phyloP scores from a whole-genome alignment of 2,888 invertebrate genomes.

The Aporophyla nigra region DNA sequence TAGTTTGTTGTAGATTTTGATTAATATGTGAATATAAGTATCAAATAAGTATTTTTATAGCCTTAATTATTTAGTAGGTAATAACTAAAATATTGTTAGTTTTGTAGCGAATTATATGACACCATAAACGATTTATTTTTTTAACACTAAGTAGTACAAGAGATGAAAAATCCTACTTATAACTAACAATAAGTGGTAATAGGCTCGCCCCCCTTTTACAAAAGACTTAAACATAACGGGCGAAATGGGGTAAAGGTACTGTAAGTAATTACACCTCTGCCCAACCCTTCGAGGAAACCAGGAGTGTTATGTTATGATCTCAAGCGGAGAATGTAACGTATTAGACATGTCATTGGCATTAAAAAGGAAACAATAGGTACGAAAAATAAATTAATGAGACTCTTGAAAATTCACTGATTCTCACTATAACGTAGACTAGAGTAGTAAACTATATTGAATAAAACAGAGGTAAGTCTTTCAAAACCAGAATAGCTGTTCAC shows the following conservation, averaged over 20 bases:
- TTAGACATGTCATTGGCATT: not conserved
- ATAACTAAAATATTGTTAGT: not conserved
- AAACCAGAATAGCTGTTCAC: no score
- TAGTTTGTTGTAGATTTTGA: not conserved
- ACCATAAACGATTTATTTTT: not conserved
- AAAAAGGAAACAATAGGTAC: not conserved
- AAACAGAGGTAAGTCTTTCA: no score
- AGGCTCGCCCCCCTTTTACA: not conserved
- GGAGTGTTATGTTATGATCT: not conserved
- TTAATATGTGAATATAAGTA: not conserved
- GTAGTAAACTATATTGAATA: not conserved
- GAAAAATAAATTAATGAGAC: not conserved
- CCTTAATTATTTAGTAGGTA: not conserved
- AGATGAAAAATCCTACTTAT: not conserved
- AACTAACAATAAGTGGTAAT: not conserved
- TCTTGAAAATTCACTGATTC: not conserved
- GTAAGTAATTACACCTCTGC: no score
- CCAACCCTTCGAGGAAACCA: not conserved
- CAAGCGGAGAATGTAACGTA: not conserved
- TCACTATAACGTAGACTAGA: not conserved
- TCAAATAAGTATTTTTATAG: not conserved
- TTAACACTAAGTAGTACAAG: not conserved
- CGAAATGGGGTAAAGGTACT: no score
- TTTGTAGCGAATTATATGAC: no score
- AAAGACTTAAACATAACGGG: no score